Conservation (phyloP, 2,888 invertebrate genomes). For the Clostera curtula region DNA sequence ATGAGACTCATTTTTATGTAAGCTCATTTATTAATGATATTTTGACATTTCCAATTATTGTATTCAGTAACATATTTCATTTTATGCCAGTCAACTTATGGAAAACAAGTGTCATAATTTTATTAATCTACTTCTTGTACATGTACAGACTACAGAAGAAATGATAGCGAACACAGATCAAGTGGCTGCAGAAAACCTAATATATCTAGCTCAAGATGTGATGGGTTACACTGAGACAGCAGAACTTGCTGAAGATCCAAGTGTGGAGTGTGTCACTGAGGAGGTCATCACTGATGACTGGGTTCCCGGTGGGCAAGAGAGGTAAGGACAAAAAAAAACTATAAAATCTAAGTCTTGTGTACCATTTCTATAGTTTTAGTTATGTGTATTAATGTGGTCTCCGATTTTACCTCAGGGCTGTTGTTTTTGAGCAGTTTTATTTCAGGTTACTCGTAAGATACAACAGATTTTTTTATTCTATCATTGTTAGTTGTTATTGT, state of each 20-base stretch:
- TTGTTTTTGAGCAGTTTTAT: no score
- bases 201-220: slow-evolving; percentile 76
- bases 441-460: no score
- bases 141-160: slow-evolving; percentile 44
- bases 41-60: no score
- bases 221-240: slow-evolving; percentile 55
- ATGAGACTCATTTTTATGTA: no score
- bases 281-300: slow-evolving; percentile 89
- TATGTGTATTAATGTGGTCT: no score
- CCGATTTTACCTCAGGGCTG: no score
- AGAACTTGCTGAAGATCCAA: slow-evolving; percentile 53
- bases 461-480: no score
- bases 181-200: slow-evolving; percentile 78
- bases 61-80: no score
- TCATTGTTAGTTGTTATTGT: no score
- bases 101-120: not conserved
- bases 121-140: slow-evolving; percentile 1
- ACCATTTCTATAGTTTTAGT: slow-evolving; percentile 7
- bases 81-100: no score
- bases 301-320: slow-evolving; percentile 83
- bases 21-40: no score
- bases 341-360: not conserved
- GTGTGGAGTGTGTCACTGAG: slow-evolving; percentile 80
- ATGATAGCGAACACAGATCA: slow-evolving; percentile 70
- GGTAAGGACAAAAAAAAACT: slow-evolving; percentile 50